Evolutionary conservation across 2,797 vertebrate genomes (phyloP).

Genomic region (Chelon labrosus): DNA sequence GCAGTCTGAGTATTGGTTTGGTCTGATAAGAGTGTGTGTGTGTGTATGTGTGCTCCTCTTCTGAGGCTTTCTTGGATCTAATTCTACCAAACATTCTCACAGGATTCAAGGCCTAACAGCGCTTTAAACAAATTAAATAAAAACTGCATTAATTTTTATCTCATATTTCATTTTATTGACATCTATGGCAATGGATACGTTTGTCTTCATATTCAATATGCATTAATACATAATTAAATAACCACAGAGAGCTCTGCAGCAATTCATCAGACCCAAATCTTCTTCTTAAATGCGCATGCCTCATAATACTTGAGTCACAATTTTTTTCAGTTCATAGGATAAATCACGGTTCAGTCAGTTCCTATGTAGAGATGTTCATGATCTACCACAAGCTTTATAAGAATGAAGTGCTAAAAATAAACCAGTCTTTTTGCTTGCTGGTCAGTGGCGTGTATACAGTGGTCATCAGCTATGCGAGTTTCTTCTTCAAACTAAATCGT

Average conservation of each 20-base stretch:
- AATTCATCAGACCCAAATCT: not conserved
- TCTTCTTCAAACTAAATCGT: slow-evolving; percentile 35
- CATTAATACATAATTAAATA: slow-evolving; percentile 13
- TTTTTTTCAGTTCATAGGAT: not conserved
- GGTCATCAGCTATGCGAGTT: slow-evolving; percentile 5
- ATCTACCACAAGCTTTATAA: not conserved
- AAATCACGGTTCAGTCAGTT: not conserved
- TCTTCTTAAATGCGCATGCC: not conserved
- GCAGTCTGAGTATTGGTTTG: slow-evolving; percentile 4
- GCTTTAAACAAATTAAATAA: slow-evolving; percentile 2
- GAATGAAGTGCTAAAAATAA: slow-evolving; percentile 13
- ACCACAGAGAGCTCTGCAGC: slow-evolving; percentile 4
- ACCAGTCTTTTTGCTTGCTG: slow-evolving; percentile 3
- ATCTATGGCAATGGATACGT: not conserved
- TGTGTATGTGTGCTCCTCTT: slow-evolving; percentile 2
- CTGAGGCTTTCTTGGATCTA: slow-evolving; percentile 1
- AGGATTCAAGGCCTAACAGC: not conserved
- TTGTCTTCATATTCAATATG: slow-evolving; percentile 5
- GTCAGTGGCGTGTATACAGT: not conserved
- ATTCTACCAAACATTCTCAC: not conserved
- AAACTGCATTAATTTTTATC: not conserved
- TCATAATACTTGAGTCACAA: not conserved
- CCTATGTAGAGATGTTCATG: not conserved
- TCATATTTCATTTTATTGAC: slow-evolving; percentile 1
- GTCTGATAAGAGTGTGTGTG: slow-evolving; percentile 7